A percentile compares a stretch with the other conserved stretches of the same genome.
phyloP scores from a whole-genome alignment of 2,113 vertebrate genomes.

The Rhegmatorhina hoffmannsi region DNA sequence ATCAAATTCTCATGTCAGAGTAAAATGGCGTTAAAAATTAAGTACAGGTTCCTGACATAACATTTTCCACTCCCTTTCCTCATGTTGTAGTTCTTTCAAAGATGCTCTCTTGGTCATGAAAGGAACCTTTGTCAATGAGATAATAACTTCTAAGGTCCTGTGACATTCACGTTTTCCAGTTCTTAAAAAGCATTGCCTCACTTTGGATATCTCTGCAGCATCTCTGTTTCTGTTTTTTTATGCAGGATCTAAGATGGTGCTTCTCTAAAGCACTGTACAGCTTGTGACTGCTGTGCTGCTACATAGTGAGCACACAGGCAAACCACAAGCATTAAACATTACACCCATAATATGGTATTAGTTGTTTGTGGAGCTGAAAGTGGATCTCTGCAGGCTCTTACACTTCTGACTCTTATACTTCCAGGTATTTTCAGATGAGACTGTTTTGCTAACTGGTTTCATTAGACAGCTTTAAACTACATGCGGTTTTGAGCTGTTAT shows the following conservation, averaged over 20 bases:
- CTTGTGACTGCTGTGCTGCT: background rate
- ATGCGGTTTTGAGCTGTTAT: background rate
- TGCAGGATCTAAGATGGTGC: background rate
- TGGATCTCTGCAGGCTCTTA: background rate
- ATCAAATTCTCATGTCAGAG: background rate
- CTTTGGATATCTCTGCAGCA: background rate
- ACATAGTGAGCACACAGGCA: background rate
- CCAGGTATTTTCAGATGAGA: background rate
- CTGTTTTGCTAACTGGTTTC: background rate
- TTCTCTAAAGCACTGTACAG: background rate
- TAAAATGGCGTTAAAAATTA: background rate
- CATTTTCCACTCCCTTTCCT: background rate
- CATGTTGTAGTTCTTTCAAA: background rate
- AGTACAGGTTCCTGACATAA: background rate
- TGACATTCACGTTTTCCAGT: background rate
- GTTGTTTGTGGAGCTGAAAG: background rate
- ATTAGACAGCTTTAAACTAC: background rate
- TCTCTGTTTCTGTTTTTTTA: background rate
- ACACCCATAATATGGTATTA: background rate
- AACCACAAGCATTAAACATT: background rate
- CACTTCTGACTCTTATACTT: background rate
- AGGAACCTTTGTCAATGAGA: background rate
- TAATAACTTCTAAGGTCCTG: background rate
- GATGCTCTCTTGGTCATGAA: background rate
- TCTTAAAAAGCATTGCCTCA: background rate